phyloP scores from a whole-genome alignment of 2,888 invertebrate genomes.

The Hemistola chrysoprasaria region DNA sequence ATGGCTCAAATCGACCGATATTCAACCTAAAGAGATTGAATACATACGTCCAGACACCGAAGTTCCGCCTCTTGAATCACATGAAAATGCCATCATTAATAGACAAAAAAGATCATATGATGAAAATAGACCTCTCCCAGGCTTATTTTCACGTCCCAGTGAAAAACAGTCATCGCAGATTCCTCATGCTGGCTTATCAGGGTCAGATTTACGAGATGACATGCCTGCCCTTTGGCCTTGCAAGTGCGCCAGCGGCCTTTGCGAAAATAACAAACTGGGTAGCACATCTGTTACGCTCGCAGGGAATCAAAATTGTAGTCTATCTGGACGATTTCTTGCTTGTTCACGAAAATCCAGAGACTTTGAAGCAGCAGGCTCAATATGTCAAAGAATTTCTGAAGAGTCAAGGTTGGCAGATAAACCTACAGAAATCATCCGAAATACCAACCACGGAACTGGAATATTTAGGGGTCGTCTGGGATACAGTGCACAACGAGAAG shows the following conservation, averaged over 20 bases:
- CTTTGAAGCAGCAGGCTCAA: constrained; percentile 11
- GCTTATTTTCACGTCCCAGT: too few relatives aligned
- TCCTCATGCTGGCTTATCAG: constrained; percentile 10
- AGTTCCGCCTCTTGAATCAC: constrained; percentile 19
- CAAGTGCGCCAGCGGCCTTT: constrained; percentile 7
- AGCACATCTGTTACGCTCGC: constrained; percentile 7
- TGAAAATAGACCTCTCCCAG: too few relatives aligned
- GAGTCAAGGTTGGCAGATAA: constrained; percentile 19
- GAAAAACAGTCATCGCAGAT: constrained; percentile 22
- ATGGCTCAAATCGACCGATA: too few relatives aligned
- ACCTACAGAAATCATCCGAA: constrained; percentile 6
- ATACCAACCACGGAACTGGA: constrained; percentile 4
- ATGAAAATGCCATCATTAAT: constrained; percentile 13
- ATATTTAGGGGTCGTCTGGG: constrained; percentile 21
- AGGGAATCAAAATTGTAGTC: constrained; percentile 3
- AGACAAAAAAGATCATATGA: constrained; percentile 12
- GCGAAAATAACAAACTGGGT: constrained; percentile 11
- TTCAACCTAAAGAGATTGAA: constrained; percentile 23
- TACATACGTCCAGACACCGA: constrained; percentile 7
- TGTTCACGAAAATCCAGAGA: constrained; percentile 8
- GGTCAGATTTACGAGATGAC: constrained; percentile 9
- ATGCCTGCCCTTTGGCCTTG: constrained; percentile 9
- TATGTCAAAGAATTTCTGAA: constrained; percentile 23
- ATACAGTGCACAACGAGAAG: constrained; percentile 14
- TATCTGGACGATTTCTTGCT: constrained; percentile 13